These are phyloP conservation scores for Autographa pulchrina DNA, from an alignment of 2,888 invertebrate species.

Conservation along the genomic window DNA sequence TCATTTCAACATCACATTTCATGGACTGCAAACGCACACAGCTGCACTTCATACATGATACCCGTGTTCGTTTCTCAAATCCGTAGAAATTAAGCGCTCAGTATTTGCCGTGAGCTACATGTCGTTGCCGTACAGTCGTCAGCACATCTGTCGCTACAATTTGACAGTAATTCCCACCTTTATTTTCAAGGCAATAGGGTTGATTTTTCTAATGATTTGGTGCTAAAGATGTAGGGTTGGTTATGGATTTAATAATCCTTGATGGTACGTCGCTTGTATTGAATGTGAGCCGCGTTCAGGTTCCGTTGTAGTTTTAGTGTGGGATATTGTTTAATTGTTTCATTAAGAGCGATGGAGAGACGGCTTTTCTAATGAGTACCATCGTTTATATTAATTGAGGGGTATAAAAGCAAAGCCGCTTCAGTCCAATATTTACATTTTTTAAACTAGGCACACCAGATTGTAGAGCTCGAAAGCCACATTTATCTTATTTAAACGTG, in stretches of 20 bases:
- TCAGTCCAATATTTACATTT: too few species aligned
- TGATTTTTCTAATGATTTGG: not conserved
- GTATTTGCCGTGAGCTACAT: slow-evolving; percentile 57
- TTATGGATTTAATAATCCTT: slow-evolving; percentile 52
- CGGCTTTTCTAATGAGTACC: not conserved
- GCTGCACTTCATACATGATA: slow-evolving; percentile 57
- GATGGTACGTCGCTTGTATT: slow-evolving; percentile 19
- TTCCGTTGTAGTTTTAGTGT: slow-evolving; percentile 27
- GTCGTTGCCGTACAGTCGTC: slow-evolving; percentile 13
- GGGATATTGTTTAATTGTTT: slow-evolving; percentile 8
- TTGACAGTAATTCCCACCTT: not conserved
- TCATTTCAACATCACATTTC: not conserved
- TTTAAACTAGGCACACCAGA: too few species aligned
- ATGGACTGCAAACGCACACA: slow-evolving; percentile 9
- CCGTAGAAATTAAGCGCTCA: slow-evolving; percentile 68
- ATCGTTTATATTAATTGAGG: too few species aligned
- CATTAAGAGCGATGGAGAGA: slow-evolving; percentile 3
- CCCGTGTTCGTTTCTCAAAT: slow-evolving; percentile 63
- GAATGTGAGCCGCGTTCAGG: slow-evolving; percentile 23
- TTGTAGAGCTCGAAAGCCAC: too few species aligned
- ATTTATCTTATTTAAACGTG: too few species aligned
- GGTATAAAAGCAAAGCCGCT: too few species aligned
- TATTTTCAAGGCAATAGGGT: not conserved
- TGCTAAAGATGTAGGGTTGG: not conserved
- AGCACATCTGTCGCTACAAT: not conserved